phyloP scores from a whole-genome alignment of 2,888 invertebrate species.

The Antheraea assamensis region DNA sequence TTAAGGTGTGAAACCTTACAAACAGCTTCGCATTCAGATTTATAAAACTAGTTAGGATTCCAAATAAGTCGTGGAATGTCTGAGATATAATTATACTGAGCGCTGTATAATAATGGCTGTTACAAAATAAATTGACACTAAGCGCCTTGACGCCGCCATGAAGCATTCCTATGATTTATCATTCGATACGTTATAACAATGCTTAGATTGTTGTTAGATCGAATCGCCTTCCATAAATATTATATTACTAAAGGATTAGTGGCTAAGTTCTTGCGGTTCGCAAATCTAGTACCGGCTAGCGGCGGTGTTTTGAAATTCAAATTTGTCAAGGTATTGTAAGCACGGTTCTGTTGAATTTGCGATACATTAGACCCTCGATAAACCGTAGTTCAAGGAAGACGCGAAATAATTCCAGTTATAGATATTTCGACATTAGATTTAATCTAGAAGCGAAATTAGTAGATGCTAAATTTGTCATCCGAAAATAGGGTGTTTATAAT shows the following conservation, averaged over 20 bases:
- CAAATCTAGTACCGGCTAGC: constrained; percentile 6
- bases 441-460: too few species aligned
- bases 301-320: constrained; percentile 1
- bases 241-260: not conserved
- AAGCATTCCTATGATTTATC: not conserved
- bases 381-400: too few species aligned
- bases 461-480: too few species aligned
- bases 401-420: too few species aligned
- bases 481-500: too few species aligned
- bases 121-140: not conserved
- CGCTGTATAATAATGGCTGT: not conserved
- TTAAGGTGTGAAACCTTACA: too few species aligned
- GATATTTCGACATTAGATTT: too few species aligned
- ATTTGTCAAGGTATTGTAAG: not conserved
- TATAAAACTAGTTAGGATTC: not conserved
- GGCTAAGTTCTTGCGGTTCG: not conserved
- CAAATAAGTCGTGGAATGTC: not conserved
- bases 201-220: not conserved
- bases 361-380: not conserved
- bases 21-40: too few species aligned
- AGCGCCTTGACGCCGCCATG: not conserved
- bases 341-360: not conserved
- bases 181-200: constrained; percentile 2
- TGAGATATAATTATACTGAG: not conserved
- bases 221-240: not conserved